A percentile compares a stretch with the other conserved stretches of the same genome.
Conservation (phyloP, 2,113 vertebrate genomes). For the Poecile atricapillus region DNA sequence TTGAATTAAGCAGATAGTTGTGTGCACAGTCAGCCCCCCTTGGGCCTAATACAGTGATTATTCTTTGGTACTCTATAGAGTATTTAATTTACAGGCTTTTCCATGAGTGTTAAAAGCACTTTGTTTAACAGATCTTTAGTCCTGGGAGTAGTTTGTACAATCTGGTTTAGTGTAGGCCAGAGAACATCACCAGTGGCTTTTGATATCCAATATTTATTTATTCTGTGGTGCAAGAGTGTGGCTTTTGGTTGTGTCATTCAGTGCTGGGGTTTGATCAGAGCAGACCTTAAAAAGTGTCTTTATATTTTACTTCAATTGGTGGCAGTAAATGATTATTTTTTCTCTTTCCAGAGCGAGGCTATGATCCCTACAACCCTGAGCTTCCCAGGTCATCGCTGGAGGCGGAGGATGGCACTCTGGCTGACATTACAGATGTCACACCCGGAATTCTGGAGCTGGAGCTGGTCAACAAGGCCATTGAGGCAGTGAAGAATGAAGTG, state of each 20-base stretch:
- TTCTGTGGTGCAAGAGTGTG: not conserved
- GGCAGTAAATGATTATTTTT: not conserved
- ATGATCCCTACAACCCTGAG: constrained; percentile 92
- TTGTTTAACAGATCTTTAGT: not conserved
- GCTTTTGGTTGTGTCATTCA: not conserved
- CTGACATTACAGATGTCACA: constrained; percentile 54
- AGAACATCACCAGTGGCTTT: not conserved
- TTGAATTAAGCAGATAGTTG: not conserved
- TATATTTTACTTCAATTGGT: not conserved
- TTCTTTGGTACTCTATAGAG: not conserved
- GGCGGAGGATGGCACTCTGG: constrained; percentile 64
- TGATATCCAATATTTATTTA: fast-evolving
- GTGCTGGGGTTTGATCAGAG: not conserved
- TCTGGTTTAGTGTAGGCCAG: not conserved
- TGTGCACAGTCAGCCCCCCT: not conserved
- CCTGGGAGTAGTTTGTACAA: not conserved
- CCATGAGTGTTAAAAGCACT: not conserved
- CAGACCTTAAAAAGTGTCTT: not conserved
- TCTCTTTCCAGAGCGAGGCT: constrained; percentile 79
- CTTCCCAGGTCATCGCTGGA: constrained; percentile 75
- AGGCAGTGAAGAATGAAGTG: constrained; percentile 87
- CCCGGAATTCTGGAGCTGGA: constrained; percentile 84
- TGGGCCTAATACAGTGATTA: not conserved
- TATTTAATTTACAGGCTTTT: not conserved
- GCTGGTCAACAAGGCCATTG: constrained; percentile 92